Percentiles rank a stretch among this genome's conserved stretches.
phyloP scores from a whole-genome alignment of 2,888 invertebrate species.

The Macrophya annulata region DNA sequence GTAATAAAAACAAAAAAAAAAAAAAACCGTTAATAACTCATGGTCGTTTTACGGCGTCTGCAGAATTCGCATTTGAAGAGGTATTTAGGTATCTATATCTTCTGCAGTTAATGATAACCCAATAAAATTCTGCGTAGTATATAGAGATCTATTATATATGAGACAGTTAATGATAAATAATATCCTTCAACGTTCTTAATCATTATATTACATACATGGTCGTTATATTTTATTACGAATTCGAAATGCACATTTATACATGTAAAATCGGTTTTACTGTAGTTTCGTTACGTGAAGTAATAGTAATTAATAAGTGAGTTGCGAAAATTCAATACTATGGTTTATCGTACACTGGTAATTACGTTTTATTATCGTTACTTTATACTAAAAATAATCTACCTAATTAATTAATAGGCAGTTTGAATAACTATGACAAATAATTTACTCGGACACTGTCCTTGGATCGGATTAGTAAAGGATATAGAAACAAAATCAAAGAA shows the following conservation, averaged over 20 bases:
- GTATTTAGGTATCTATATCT: neutral
- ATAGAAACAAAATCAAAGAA: neutral
- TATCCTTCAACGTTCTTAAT: neutral
- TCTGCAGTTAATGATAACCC: constrained; percentile 4
- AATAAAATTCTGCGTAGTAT: constrained; percentile 2
- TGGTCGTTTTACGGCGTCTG: neutral
- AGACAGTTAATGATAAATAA: constrained; percentile 16
- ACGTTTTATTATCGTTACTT: constrained; percentile 10
- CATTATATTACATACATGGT: neutral
- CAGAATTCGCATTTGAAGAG: neutral
- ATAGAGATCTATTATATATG: constrained; percentile 14
- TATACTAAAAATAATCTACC: neutral
- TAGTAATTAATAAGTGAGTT: constrained; percentile 19
- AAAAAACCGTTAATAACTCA: neutral
- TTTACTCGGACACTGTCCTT: neutral
- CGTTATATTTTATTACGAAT: constrained; percentile 8
- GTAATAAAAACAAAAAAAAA: neutral
- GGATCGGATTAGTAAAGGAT: neutral
- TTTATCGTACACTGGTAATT: constrained; percentile 1
- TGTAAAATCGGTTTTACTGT: neutral
- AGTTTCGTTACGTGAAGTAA: neutral
- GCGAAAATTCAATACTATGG: neutral
- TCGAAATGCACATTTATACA: neutral
- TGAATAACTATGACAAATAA: neutral
- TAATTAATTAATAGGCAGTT: neutral